Evolutionary conservation across 2,888 invertebrate genomes (phyloP), one percentile per base, ranked within the genome.

Genomic region (Lydus trimaculatus): DNA sequence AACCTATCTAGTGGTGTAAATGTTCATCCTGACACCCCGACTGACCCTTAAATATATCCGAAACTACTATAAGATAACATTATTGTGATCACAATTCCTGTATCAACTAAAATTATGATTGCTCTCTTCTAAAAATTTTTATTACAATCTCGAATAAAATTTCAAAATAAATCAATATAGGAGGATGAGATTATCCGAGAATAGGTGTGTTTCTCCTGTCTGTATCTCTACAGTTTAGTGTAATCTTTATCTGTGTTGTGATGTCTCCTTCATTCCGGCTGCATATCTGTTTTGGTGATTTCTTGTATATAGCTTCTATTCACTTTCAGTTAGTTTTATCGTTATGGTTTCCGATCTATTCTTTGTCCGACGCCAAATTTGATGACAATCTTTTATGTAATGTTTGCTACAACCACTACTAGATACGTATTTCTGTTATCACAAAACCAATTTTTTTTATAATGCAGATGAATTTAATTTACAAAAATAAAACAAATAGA

Each of bases 311-410:
- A 78, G 76, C 74, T 77, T 77, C 77, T 79, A 79, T 77, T 78
- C 79, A 80, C 79, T 79, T 82, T 82, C 81, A 79, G 82, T 81
- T 83, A 82, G 83, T 81, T 83, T 84, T 83, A 84, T 84, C 83
- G 83, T 81, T 81, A 81, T 81, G 79, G 81, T 82, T 83, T 83
- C 83, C 82, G 81, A 81, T 82, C 76, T 80, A 75, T 78, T 77
- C 81, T 80, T 82, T 84, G 82, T 82, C 80, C 79, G 77, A 69
- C 72, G 71, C 72, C 69, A 33, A 68, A 66, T 65, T 72, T 72
- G 73, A 75, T 69, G 75, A 67, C 70, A 73, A 64, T 69, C 68
- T 68, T 62, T 20, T 48, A 48, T 48, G n/a, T 48, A 17, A 48
- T 20, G 48, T 48, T 48, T 17, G 43, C 17, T 43, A 36, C 36